phyloP scores from a whole-genome alignment of 2,888 invertebrate genomes.

The Andrena bucephala region DNA sequence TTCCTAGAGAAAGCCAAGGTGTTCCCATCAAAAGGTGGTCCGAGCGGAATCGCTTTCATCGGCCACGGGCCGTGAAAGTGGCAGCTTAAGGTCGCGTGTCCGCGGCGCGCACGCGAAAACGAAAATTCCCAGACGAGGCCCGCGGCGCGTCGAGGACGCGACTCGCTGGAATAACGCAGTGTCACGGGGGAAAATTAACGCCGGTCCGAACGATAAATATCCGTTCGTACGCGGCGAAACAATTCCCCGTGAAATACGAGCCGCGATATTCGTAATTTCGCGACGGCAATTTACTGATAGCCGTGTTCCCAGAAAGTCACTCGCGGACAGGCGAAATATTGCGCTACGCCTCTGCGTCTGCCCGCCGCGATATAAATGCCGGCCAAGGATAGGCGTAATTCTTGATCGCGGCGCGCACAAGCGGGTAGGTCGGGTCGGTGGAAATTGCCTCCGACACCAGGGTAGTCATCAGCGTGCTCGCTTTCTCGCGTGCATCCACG shows the following conservation, averaged over 20 bases:
- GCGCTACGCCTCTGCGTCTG: slow-evolving; percentile 51
- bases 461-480: slow-evolving; percentile 63
- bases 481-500: slow-evolving; percentile 36
- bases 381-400: slow-evolving; percentile 42
- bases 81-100: neutral
- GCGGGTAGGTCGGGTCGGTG: slow-evolving; percentile 65
- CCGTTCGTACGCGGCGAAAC: slow-evolving; percentile 49
- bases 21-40: neutral
- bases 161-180: slow-evolving; percentile 18
- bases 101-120: neutral
- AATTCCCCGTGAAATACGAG: slow-evolving; percentile 57
- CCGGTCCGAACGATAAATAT: slow-evolving; percentile 54
- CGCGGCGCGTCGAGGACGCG: slow-evolving; percentile 1
- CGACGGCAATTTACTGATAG: slow-evolving; percentile 67
- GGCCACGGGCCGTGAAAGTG: slow-evolving; percentile 17
- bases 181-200: slow-evolving; percentile 10
- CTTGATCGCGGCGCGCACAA: slow-evolving; percentile 54
- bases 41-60: slow-evolving; percentile 10
- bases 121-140: slow-evolving; percentile 28
- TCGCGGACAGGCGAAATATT: slow-evolving; percentile 67
- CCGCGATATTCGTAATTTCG: slow-evolving; percentile 65
- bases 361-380: slow-evolving; percentile 61
- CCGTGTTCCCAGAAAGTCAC: slow-evolving; percentile 51
- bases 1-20: slow-evolving; percentile 19
- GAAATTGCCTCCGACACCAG: slow-evolving; percentile 67